A percentile compares a stretch with the other conserved stretches of the same genome.
phyloP scores from a whole-genome alignment of 2,113 vertebrate species.

The Perccottus glenii region DNA sequence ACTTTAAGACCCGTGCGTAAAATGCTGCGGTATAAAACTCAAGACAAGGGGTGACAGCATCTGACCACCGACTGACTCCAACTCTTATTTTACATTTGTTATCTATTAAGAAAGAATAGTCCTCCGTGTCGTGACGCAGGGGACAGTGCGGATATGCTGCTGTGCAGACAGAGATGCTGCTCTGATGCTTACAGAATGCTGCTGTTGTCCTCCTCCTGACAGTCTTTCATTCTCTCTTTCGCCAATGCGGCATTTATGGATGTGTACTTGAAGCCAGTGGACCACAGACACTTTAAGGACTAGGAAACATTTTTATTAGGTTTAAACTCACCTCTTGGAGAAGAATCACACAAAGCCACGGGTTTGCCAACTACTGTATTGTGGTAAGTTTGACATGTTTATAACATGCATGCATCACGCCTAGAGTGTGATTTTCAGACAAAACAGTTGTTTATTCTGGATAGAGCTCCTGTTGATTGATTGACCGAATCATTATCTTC shows the following conservation, averaged over 20 bases:
- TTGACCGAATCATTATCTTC: neutral
- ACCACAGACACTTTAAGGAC: neutral
- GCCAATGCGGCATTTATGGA: conserved; percentile 63
- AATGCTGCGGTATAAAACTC: conserved; percentile 46
- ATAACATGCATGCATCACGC: neutral
- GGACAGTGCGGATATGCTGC: conserved; percentile 45
- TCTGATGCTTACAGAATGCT: conserved; percentile 23
- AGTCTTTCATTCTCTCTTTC: conserved; percentile 20
- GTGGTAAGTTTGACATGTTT: conserved; percentile 37
- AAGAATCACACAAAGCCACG: neutral
- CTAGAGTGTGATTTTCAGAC: neutral
- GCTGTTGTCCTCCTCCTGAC: conserved; percentile 34
- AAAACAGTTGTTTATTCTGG: no score
- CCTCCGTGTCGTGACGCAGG: conserved; percentile 18
- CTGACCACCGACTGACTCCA: neutral
- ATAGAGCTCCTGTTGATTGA: no score
- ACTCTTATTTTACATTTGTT: neutral
- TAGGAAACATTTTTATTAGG: neutral
- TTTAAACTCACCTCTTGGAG: neutral
- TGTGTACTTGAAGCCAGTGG: conserved; percentile 3
- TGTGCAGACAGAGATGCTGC: conserved; percentile 16
- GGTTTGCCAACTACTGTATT: neutral
- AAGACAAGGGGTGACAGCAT: conserved; percentile 2
- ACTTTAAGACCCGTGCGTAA: conserved; percentile 65
- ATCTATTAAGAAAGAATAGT: neutral